phyloP scores from a whole-genome alignment of 2,113 vertebrate genomes.

The Saimiri boliviensis region DNA sequence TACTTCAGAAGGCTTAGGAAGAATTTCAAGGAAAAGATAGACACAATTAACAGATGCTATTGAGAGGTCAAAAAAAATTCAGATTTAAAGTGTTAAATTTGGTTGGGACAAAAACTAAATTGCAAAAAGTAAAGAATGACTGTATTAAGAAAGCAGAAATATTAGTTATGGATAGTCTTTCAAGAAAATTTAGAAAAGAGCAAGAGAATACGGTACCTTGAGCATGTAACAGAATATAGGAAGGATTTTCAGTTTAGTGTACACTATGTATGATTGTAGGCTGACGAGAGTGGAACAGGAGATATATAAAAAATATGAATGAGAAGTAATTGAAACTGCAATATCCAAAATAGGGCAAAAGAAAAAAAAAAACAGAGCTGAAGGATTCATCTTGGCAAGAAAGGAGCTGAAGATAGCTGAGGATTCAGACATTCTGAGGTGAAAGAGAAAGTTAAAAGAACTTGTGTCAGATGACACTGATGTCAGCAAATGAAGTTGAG shows the following conservation, averaged over 20 bases:
- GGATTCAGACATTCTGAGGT: neutral
- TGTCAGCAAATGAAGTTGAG: neutral
- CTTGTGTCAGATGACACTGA: neutral
- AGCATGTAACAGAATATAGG: neutral
- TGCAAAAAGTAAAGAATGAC: neutral
- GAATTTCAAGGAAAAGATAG: neutral
- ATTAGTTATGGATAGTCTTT: neutral
- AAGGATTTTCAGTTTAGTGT: neutral
- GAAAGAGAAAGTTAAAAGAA: neutral
- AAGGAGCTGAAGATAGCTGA: neutral
- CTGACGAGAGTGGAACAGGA: neutral
- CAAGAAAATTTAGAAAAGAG: neutral
- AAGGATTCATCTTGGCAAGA: neutral
- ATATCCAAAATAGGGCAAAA: neutral
- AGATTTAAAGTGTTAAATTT: neutral
- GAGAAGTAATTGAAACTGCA: neutral
- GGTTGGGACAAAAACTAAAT: neutral
- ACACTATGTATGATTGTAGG: neutral
- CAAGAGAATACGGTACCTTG: neutral
- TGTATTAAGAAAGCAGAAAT: neutral
- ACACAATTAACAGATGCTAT: neutral
- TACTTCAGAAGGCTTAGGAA: neutral
- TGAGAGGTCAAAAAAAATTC: neutral
- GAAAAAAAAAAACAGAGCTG: neutral
- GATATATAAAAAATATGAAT: neutral